These are phyloP conservation scores for Pocillopora verrucosa DNA, from an alignment of 64 coral and sea anemone genomes.

Conservation along the genomic window DNA sequence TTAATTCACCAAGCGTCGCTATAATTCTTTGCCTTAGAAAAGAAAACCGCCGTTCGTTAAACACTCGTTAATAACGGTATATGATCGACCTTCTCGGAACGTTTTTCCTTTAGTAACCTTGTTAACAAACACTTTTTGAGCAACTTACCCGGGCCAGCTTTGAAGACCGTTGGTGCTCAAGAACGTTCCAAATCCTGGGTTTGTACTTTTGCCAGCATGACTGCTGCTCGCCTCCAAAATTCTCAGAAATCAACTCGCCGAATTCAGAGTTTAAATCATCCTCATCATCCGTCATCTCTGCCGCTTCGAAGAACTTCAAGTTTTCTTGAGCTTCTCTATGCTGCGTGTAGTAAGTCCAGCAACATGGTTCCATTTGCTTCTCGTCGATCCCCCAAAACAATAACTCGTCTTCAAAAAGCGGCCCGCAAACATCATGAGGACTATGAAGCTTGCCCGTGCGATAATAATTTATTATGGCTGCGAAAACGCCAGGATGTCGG, in stretches of 20 bases:
- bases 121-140: neutral
- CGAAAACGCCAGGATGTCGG: constrained; percentile 94
- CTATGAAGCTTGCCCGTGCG: constrained; percentile 96
- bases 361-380: constrained; percentile 97
- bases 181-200: constrained; percentile 83
- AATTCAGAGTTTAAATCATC: constrained; percentile 46
- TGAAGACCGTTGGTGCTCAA: constrained; percentile 91
- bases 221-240: constrained; percentile 30
- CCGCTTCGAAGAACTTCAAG: constrained; percentile 85
- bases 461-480: constrained; percentile 95
- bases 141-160: constrained; percentile 76
- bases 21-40: neutral
- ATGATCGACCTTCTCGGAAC: neutral
- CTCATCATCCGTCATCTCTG: constrained; percentile 66
- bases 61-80: constrained; percentile 29
- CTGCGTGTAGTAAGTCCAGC: constrained; percentile 93
- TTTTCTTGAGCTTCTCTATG: constrained; percentile 92
- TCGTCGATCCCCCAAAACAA: constrained; percentile 95
- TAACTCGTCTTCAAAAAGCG: constrained; percentile 86
- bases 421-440: constrained; percentile 90
- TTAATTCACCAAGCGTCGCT: neutral
- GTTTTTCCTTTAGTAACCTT: neutral
- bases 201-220: constrained; percentile 89
- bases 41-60: neutral
- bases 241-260: constrained; percentile 10